Conservation (phyloP, 2,113 vertebrate species). For the Dasyprocta punctata region DNA sequence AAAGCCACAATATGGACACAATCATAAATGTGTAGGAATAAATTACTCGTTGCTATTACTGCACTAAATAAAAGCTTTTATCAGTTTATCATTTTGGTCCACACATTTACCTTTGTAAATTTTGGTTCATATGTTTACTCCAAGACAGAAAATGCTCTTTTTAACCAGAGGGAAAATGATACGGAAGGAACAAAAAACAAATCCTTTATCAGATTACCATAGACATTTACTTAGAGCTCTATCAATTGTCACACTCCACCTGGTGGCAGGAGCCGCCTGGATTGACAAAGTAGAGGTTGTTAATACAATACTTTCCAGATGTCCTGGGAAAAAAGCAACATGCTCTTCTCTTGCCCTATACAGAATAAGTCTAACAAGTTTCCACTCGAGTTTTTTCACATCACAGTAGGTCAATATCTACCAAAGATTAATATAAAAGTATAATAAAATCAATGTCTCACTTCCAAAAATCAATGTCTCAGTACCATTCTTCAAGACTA, state of each 20-base stretch:
- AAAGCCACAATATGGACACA: conserved; percentile 35
- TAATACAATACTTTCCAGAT: neutral
- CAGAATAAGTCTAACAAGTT: neutral
- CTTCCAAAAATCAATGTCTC: conserved; percentile 37
- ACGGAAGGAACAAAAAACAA: neutral
- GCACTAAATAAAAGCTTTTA: conserved; percentile 42
- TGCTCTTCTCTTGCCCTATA: conserved; percentile 39
- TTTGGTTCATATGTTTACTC: neutral
- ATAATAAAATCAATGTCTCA: neutral
- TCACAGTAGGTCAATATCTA: conserved; percentile 21
- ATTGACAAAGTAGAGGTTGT: conserved; percentile 45
- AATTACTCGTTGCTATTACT: conserved; percentile 30
- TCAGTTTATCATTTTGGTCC: neutral
- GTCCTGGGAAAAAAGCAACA: conserved; percentile 29
- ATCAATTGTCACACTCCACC: conserved; percentile 71
- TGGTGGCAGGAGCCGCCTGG: conserved; percentile 74
- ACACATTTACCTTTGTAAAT: neutral
- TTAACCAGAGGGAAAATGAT: neutral
- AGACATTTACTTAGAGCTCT: conserved; percentile 16
- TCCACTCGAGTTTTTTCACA: neutral
- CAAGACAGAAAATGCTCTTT: conserved; percentile 25
- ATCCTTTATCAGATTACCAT: neutral
- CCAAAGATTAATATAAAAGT: conserved; percentile 46
- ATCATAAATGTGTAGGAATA: conserved; percentile 30
- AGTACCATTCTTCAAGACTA: conserved; percentile 14